These are phyloP conservation scores for Clarias macrocephalus DNA, from an alignment of 2,113 vertebrate species.

Conservation along the genomic window DNA sequence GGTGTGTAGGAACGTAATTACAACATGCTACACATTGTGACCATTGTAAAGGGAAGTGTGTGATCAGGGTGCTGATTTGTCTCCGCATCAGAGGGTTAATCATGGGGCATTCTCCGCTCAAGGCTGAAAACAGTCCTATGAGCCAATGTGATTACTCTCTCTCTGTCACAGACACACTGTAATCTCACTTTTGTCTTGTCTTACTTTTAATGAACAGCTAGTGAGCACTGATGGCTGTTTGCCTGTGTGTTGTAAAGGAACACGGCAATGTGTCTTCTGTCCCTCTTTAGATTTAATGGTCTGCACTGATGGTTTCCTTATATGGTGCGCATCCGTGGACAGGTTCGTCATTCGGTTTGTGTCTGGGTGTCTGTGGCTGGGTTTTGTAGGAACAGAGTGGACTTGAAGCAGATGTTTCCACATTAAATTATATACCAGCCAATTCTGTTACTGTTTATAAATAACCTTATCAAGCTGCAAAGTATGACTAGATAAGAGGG, in stretches of 20 bases:
- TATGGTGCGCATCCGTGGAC: background rate
- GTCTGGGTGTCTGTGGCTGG: background rate
- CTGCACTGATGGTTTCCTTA: slow-evolving; percentile 13
- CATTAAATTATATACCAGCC: background rate
- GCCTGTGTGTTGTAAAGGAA: background rate
- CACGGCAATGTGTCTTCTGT: background rate
- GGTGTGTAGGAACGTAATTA: background rate
- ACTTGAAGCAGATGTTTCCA: background rate
- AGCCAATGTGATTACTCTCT: slow-evolving; percentile 11
- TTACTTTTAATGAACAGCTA: background rate
- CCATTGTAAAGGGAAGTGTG: background rate
- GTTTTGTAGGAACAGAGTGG: background rate
- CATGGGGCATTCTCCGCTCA: slow-evolving; percentile 23
- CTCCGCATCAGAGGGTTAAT: background rate
- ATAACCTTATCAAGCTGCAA: background rate
- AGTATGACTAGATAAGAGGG: background rate
- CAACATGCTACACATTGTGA: background rate
- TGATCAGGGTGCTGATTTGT: slow-evolving; percentile 20
- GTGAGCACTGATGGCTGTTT: background rate
- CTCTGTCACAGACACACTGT: background rate
- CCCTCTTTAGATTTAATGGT: background rate
- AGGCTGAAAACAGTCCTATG: slow-evolving; percentile 44
- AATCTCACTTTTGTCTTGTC: background rate
- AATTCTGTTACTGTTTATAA: background rate
- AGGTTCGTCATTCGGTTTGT: background rate